A percentile compares a stretch with the other conserved stretches of the same genome.
Evolutionary conservation across 2,888 invertebrate genomes (phyloP).

Genomic region (Ferdinandea cuprea): DNA sequence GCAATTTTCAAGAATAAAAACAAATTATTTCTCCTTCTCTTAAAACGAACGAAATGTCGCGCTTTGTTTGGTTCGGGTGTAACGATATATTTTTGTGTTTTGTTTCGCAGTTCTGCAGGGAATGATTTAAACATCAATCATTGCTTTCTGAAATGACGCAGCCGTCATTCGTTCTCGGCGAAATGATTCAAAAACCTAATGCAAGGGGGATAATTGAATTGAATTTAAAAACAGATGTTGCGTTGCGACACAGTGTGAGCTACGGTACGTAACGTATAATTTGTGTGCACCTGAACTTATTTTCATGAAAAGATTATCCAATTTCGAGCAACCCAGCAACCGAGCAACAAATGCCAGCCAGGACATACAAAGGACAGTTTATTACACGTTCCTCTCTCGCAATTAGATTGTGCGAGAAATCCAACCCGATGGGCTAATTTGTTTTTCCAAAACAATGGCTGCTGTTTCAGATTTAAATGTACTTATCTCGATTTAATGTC

Average conservation of each 20-base stretch:
- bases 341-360: not conserved
- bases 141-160: constrained; percentile 29
- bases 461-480: too few relatives aligned
- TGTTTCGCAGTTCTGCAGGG: constrained; percentile 12
- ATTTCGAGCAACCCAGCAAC: not conserved
- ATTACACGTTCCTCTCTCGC: not conserved
- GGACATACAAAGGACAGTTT: not conserved
- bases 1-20: constrained; percentile 58
- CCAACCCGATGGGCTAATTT: too few relatives aligned
- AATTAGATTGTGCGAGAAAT: too few relatives aligned
- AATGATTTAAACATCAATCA: constrained; percentile 66
- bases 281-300: constrained; percentile 53
- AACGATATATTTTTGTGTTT: constrained; percentile 3
- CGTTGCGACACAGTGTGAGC: constrained; percentile 10
- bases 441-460: too few relatives aligned
- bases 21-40: constrained; percentile 59
- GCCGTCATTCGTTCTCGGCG: not conserved
- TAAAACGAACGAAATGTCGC: constrained; percentile 36
- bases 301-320: constrained; percentile 27
- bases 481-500: too few relatives aligned
- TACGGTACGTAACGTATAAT: too few relatives aligned
- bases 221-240: constrained; percentile 55
- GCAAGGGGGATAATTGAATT: constrained; percentile 61
- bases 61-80: constrained; percentile 43
- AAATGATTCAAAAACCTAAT: constrained; percentile 39